phyloP scores from a whole-genome alignment of 1,140 invertebrate species.

The Ptiloglossa arizonensis region DNA sequence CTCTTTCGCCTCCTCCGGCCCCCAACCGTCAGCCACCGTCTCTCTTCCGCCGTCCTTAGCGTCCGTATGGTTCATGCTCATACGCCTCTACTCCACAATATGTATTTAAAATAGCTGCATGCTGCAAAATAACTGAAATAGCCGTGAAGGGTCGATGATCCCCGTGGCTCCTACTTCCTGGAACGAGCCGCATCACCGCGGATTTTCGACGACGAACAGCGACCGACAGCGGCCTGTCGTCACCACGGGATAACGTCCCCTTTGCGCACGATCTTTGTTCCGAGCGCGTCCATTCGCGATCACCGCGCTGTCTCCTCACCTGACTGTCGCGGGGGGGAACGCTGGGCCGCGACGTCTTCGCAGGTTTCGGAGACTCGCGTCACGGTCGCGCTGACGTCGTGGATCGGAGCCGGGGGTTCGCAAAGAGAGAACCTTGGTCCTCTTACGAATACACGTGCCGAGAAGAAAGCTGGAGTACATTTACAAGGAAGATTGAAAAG shows the following conservation, averaged over 20 bases:
- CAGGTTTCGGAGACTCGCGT: too few relatives aligned
- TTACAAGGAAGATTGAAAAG: too few relatives aligned
- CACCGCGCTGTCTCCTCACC: background rate
- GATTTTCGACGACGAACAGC: conserved; percentile 54
- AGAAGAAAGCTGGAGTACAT: too few relatives aligned
- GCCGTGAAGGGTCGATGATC: conserved; percentile 77
- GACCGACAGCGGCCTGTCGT: conserved; percentile 45
- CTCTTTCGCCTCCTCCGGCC: conserved; percentile 17
- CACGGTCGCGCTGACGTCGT: too few relatives aligned
- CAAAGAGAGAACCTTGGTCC: too few relatives aligned
- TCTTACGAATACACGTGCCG: too few relatives aligned
- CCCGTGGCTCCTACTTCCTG: conserved; percentile 73
- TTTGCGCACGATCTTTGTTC: background rate
- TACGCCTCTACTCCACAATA: conserved; percentile 67
- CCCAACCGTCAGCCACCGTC: conserved; percentile 1
- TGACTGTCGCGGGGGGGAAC: background rate
- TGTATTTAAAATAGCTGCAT: conserved; percentile 76
- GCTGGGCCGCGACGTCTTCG: background rate
- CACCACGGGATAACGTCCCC: conserved; percentile 35
- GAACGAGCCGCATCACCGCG: conserved; percentile 60
- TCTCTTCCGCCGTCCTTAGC: conserved; percentile 53
- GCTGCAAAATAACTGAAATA: conserved; percentile 78
- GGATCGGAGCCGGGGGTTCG: too few relatives aligned
- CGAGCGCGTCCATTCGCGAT: background rate
- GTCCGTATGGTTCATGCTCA: conserved; percentile 58